Conservation (phyloP, 2,888 invertebrate species). For the Amblyteles armatorius region DNA sequence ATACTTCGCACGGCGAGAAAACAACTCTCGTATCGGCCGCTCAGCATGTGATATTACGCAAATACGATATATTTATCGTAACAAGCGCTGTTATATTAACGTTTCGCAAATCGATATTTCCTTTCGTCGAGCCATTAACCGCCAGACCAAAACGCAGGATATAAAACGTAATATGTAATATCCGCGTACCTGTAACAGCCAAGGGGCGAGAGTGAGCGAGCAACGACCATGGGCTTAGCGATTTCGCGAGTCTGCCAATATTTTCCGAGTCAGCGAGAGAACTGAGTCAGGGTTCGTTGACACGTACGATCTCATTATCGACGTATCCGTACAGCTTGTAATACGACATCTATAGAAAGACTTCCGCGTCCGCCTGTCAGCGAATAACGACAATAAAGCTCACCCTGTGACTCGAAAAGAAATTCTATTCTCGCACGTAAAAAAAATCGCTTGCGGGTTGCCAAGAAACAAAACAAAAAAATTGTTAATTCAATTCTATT, state of each 20-base stretch:
- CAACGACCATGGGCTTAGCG: background rate
- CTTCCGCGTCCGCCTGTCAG: background rate
- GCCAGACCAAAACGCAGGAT: conserved; percentile 51
- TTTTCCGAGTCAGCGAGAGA: conserved; percentile 52
- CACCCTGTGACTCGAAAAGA: conserved; percentile 64
- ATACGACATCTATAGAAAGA: background rate
- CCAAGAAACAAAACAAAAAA: no score
- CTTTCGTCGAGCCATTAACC: conserved; percentile 54
- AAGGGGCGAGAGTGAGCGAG: conserved; percentile 3
- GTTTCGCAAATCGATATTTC: conserved; percentile 54
- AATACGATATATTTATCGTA: conserved; percentile 45
- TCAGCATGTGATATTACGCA: conserved; percentile 41
- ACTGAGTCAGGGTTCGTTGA: conserved; percentile 21
- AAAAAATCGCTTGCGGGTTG: no score
- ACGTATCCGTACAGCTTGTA: background rate
- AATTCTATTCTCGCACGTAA: conserved; percentile 65
- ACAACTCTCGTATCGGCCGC: background rate
- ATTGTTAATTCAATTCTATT: no score
- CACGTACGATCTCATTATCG: conserved; percentile 6
- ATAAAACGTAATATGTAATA: conserved; percentile 22
- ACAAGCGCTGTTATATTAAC: conserved; percentile 30
- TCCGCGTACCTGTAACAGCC: conserved; percentile 1
- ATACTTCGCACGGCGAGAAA: conserved; percentile 7
- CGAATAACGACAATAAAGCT: conserved; percentile 13
- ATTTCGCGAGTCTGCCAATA: conserved; percentile 43